Percentiles rank a stretch among this genome's conserved stretches.
These are phyloP conservation scores for Saccostrea echinata DNA, from an alignment of 1,140 invertebrate genomes.

Conservation along the genomic window DNA sequence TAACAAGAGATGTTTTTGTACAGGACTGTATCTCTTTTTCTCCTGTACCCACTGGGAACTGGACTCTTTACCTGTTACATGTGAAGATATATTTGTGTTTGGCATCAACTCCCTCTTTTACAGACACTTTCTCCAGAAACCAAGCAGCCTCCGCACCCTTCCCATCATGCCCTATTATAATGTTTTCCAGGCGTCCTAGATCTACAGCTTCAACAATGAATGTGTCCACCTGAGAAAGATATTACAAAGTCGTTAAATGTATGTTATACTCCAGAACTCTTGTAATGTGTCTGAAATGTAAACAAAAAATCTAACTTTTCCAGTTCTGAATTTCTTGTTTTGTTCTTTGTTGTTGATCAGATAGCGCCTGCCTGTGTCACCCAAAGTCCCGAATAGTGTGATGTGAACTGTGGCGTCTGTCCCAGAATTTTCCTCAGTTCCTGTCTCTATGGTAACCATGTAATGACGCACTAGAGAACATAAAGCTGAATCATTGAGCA, in stretches of 20 bases:
- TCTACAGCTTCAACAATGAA: slow-evolving; percentile 75
- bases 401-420: slow-evolving; percentile 73
- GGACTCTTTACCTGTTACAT: slow-evolving; percentile 65
- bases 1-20: too few species aligned
- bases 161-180: slow-evolving; percentile 75
- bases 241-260: not conserved
- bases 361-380: slow-evolving; percentile 69
- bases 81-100: slow-evolving; percentile 67
- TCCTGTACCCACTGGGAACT: not conserved
- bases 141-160: slow-evolving; percentile 68
- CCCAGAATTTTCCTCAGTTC: slow-evolving; percentile 64
- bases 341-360: slow-evolving; percentile 66
- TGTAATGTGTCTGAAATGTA: not conserved
- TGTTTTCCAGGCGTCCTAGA: slow-evolving; percentile 71
- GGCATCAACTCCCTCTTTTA: slow-evolving; percentile 64
- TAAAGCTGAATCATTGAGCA: not conserved
- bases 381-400: slow-evolving; percentile 69
- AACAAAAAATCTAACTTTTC: slow-evolving; percentile 60
- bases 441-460: slow-evolving; percentile 68
- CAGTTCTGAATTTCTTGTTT: slow-evolving; percentile 68
- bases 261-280: not conserved
- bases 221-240: slow-evolving; percentile 65
- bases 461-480: slow-evolving; percentile 68
- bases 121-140: slow-evolving; percentile 74
- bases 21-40: not conserved